These are phyloP conservation scores for Gymnosoma rotundatum DNA, from an alignment of 2,888 invertebrate species.

Conservation along the genomic window DNA sequence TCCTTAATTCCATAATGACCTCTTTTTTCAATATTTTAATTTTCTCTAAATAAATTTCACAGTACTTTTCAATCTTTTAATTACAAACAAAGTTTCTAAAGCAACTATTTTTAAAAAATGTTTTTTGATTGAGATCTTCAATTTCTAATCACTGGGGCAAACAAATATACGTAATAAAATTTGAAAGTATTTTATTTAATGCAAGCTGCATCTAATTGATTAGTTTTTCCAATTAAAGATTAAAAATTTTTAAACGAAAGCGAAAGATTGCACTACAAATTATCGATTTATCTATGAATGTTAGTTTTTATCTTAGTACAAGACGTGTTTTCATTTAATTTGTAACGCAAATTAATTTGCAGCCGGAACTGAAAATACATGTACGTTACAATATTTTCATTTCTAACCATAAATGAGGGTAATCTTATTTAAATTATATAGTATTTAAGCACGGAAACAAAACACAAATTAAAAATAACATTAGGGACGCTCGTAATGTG, in stretches of 20 bases:
- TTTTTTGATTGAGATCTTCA: conserved; percentile 34
- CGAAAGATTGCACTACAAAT: not conserved
- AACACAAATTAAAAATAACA: not conserved
- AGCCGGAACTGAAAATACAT: conserved; percentile 19
- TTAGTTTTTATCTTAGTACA: conserved; percentile 15
- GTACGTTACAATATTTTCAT: not conserved
- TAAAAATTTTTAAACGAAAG: conserved; percentile 5
- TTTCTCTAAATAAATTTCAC: not conserved
- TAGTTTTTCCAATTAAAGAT: conserved; percentile 29
- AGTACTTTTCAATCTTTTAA: not conserved
- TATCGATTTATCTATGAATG: conserved; percentile 20
- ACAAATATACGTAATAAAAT: not conserved
- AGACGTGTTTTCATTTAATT: conserved; percentile 4
- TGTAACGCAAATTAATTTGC: not conserved
- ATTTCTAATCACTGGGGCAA: not conserved
- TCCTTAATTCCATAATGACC: conserved; percentile 16
- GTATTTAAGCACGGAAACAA: conserved; percentile 10
- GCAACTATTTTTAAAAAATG: conserved; percentile 6
- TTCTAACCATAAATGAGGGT: conserved; percentile 13
- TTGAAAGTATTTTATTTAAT: not conserved
- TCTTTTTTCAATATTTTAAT: conserved; percentile 16
- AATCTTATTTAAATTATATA: conserved; percentile 30
- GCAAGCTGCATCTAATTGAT: conserved; percentile 39
- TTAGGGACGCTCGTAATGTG: too few species aligned
- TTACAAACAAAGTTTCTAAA: not conserved